Conservation (phyloP, 2,888 invertebrate genomes). For the Bugula neritina region DNA sequence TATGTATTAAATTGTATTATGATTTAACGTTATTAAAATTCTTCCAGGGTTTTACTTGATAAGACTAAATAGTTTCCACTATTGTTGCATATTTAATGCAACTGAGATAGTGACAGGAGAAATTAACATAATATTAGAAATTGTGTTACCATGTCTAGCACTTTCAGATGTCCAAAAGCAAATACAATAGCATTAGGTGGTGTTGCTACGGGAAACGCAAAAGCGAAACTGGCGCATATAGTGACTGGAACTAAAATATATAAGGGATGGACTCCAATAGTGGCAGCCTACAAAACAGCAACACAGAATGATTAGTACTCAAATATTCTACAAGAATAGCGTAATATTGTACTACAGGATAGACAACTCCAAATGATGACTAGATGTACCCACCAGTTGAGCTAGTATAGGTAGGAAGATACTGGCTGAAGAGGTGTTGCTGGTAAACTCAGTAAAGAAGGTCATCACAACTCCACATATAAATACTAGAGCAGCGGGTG, state of each 20-base stretch:
- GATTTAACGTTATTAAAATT: too few relatives aligned
- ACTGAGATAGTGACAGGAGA: too few relatives aligned
- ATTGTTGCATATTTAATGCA: too few relatives aligned
- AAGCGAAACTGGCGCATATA: constrained; percentile 78
- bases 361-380: background rate
- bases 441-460: constrained; percentile 46
- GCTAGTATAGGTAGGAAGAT: constrained; percentile 48
- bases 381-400: constrained; percentile 37
- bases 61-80: too few relatives aligned
- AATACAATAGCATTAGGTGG: constrained; percentile 91
- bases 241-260: constrained; percentile 84
- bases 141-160: constrained; percentile 53
- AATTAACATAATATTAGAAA: too few relatives aligned
- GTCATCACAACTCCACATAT: constrained; percentile 41
- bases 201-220: constrained; percentile 89
- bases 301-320: background rate
- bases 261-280: constrained; percentile 72
- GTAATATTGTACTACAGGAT: background rate
- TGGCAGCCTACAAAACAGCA: constrained; percentile 60
- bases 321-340: too few relatives aligned
- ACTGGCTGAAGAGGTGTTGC: constrained; percentile 48
- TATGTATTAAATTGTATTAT: too few relatives aligned
- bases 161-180: constrained; percentile 54
- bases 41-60: too few relatives aligned
- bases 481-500: constrained; percentile 41